Evolutionary conservation across 2,797 vertebrate genomes (phyloP), one percentile per base, ranked within the genome.

Genomic region (Oreochromis mossambicus): DNA sequence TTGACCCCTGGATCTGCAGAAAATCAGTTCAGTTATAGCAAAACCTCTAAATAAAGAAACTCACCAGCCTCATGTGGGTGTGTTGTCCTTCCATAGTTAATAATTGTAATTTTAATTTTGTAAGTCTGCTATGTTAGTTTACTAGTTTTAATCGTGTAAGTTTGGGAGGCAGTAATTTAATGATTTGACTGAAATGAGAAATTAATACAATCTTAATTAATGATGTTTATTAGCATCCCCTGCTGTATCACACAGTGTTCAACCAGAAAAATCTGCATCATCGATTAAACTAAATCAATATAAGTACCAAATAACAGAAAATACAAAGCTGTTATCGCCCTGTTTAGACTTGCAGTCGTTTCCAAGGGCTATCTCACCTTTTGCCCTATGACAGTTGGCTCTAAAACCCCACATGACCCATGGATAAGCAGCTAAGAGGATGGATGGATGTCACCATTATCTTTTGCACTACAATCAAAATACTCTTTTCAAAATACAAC

Each of bases 301-400:
- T 43, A 70, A 46, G 21, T 29, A 46, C 14, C 21, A 46, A 70
- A 70, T 70, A 46, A 46, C 0, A 3, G 41, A 48, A 48, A 48
- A 48, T 73, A 3, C 21, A 46, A 19, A 46, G 41, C 24, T 26
- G 24, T 48, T 73, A 46, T 73, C 24, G 1, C 66, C 24, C 41
- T 73, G 9, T 73, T 46, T 26, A 3, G 43, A 73, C 14, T 73
- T 46, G 9, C 5, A 24, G 14, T 26, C 0, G 0, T 26, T 26
- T 29, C 24, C 21, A 46, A 17, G 14, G 0, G 9, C 15, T 29
- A 48, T 29, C 15, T 73, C 4, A 73, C 1, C 38, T 26, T 46
- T 70, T 11, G 9, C 41, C 68, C 24, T 46, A 11, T 29, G 66
- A 48, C 66, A 70, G 14, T 70, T 70, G 38, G 38, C 38, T 70